Conservation (phyloP, 2,888 invertebrate species). For the Leptothorax acervorum region DNA sequence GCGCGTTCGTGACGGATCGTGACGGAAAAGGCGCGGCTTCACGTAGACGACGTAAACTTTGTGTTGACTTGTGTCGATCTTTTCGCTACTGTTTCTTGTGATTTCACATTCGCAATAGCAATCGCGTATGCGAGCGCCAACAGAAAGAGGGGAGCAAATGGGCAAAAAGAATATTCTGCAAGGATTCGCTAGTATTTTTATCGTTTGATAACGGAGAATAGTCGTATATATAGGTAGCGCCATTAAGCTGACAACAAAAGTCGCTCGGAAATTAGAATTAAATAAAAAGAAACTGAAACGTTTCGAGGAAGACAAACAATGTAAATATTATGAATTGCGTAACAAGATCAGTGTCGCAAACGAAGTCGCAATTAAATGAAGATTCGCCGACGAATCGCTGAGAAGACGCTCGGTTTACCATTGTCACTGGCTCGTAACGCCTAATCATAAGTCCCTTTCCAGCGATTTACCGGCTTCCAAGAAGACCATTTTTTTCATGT, state of each 20-base stretch:
- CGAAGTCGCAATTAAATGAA: background rate
- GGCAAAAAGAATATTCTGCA: background rate
- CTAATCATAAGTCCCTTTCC: slow-evolving; percentile 51
- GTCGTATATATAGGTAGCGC: background rate
- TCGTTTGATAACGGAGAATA: background rate
- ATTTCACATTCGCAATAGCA: background rate
- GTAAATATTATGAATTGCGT: slow-evolving; percentile 26
- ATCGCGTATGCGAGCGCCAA: background rate
- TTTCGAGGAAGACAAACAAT: background rate
- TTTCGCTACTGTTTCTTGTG: background rate
- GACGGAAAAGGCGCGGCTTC: slow-evolving; percentile 52
- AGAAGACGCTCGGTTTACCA: slow-evolving; percentile 25
- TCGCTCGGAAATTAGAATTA: slow-evolving; percentile 20
- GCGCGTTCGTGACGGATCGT: slow-evolving; percentile 66
- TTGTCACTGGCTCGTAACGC: slow-evolving; percentile 33
- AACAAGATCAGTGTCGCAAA: slow-evolving; percentile 1
- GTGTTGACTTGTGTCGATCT: slow-evolving; percentile 56
- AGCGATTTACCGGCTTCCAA: slow-evolving; percentile 55
- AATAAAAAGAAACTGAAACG: slow-evolving; percentile 46
- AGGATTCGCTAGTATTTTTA: background rate
- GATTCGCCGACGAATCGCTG: background rate
- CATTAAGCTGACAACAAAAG: slow-evolving; percentile 9
- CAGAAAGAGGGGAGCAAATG: background rate
- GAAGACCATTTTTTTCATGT: slow-evolving; percentile 50
- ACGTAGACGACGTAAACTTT: slow-evolving; percentile 51